Conservation (phyloP, 2,888 invertebrate species). For the Dysmachus trigonus region DNA sequence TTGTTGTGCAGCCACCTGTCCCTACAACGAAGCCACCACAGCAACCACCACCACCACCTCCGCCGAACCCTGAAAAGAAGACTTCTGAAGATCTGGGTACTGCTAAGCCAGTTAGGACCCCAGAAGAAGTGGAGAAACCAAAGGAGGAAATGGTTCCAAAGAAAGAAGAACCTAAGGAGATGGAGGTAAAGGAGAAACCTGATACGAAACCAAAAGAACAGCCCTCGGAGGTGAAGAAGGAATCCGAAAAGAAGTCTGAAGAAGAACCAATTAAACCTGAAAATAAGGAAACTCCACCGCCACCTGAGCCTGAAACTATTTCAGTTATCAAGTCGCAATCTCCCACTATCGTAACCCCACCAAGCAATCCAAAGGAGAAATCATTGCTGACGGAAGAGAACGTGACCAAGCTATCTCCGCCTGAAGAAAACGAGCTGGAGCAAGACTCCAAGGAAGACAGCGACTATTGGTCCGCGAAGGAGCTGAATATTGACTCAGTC, state of each 20-base stretch:
- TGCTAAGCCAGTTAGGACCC: background rate
- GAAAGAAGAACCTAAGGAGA: background rate
- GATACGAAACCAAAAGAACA: background rate
- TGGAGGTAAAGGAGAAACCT: constrained; percentile 23
- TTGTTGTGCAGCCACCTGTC: background rate
- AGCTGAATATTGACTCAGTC: constrained; percentile 82
- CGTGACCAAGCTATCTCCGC: constrained; percentile 58
- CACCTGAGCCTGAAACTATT: constrained; percentile 20
- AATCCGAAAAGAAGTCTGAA: background rate
- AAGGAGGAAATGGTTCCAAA: background rate
- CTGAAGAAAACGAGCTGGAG: constrained; percentile 63
- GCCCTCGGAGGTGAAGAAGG: background rate
- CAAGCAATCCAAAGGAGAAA: constrained; percentile 45
- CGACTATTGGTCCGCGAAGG: constrained; percentile 82
- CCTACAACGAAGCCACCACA: background rate
- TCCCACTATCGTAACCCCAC: background rate
- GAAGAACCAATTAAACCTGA: background rate
- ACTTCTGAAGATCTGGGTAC: background rate
- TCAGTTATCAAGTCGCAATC: constrained; percentile 45
- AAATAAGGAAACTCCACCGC: background rate
- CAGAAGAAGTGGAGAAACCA: background rate
- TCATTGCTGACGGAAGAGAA: constrained; percentile 60
- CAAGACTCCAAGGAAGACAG: constrained; percentile 74
- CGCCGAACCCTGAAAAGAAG: background rate
- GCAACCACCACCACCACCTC: background rate